A percentile compares a stretch with the other conserved stretches of the same genome.
Evolutionary conservation across 2,113 vertebrate species (phyloP).

Genomic region (Amazona vittata): DNA sequence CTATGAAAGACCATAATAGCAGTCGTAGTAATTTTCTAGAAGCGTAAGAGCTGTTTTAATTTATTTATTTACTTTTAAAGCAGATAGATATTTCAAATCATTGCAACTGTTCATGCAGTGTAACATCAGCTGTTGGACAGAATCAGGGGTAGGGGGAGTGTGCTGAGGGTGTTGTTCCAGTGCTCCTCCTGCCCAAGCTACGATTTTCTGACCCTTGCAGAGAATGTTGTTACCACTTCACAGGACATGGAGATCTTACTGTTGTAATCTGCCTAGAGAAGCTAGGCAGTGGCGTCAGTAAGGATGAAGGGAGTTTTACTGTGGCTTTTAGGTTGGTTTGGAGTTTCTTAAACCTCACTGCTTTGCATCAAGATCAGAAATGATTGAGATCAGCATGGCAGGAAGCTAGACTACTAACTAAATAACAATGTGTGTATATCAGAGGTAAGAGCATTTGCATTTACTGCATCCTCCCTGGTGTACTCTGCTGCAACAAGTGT

Average conservation of each 20-base stretch:
- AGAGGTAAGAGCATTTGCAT: not conserved
- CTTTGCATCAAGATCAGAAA: not conserved
- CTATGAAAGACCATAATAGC: not conserved
- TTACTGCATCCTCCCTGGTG: not conserved
- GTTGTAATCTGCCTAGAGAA: not conserved
- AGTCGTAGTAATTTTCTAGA: not conserved
- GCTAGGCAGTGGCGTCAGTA: not conserved
- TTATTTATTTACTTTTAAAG: constrained; percentile 2
- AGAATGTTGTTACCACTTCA: not conserved
- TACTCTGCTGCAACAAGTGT: not conserved
- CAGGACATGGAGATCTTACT: not conserved
- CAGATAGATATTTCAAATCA: not conserved
- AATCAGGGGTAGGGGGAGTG: not conserved
- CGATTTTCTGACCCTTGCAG: not conserved
- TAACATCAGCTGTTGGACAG: not conserved
- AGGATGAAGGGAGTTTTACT: not conserved
- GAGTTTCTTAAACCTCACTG: not conserved
- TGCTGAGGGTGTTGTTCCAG: not conserved
- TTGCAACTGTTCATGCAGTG: not conserved
- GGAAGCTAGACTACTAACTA: not conserved
- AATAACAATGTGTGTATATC: not conserved
- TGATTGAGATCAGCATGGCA: not conserved
- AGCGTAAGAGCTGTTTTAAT: not conserved
- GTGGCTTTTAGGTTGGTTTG: not conserved
- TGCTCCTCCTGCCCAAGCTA: not conserved